Evolutionary conservation across 2,797 vertebrate species (phyloP).

Genomic region (Acrossocheilus wenchowensis): DNA sequence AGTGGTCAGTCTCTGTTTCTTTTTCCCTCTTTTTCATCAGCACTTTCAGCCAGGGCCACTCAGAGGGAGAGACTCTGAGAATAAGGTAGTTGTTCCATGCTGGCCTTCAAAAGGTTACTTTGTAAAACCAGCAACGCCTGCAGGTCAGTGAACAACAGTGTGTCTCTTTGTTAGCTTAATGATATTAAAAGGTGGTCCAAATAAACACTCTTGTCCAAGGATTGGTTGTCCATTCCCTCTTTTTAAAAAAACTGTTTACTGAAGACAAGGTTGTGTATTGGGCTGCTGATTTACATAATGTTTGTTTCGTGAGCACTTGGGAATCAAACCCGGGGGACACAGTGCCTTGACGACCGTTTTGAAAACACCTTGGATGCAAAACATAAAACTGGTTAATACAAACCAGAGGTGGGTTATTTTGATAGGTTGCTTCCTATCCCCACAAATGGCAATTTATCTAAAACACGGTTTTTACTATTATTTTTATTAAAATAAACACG

Average conservation of each 20-base stretch:
- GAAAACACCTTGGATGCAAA: slow-evolving; percentile 28
- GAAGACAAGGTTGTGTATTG: neutral
- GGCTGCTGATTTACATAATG: slow-evolving; percentile 2
- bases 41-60: slow-evolving; percentile 12
- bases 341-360: slow-evolving; percentile 2
- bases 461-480: neutral
- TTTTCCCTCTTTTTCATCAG: neutral
- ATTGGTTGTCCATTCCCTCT: neutral
- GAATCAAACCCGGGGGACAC: slow-evolving; percentile 14
- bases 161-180: slow-evolving; percentile 36
- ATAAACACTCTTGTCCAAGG: slow-evolving; percentile 13
- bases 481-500: slow-evolving; percentile 7
- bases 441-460: neutral
- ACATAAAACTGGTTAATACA: neutral
- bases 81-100: slow-evolving; percentile 38
- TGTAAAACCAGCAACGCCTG: slow-evolving; percentile 19
- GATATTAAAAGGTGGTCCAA: slow-evolving; percentile 32
- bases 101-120: slow-evolving; percentile 41
- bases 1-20: slow-evolving; percentile 16
- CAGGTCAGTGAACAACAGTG: slow-evolving; percentile 40
- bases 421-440: neutral
- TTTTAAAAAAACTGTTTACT: neutral
- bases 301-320: slow-evolving; percentile 27
- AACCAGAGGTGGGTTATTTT: slow-evolving; percentile 16
- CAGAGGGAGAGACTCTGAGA: slow-evolving; percentile 10